Conservation (phyloP, 2,888 invertebrate genomes). For the Cerceris rybyensis region DNA sequence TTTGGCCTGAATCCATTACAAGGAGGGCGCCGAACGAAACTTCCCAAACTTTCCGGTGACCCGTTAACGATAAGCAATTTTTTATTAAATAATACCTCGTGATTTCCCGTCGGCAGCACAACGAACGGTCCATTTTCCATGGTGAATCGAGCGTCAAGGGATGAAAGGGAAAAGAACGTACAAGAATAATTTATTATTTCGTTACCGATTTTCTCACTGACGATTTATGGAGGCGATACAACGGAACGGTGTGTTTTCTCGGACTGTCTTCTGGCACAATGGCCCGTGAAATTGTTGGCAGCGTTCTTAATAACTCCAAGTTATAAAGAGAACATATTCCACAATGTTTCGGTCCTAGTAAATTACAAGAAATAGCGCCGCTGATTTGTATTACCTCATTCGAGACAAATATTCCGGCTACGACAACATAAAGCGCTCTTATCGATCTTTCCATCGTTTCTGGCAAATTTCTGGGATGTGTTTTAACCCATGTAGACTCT, state of each 20-base stretch:
- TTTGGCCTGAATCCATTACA: conserved; percentile 42
- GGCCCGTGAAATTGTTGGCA: conserved; percentile 73
- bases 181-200: conserved; percentile 48
- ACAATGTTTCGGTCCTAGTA: conserved; percentile 56
- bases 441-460: too few relatives aligned
- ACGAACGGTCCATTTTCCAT: conserved; percentile 53
- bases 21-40: conserved; percentile 7
- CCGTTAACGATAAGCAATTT: conserved; percentile 27
- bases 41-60: conserved; percentile 21
- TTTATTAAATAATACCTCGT: conserved; percentile 40
- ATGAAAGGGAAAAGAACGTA: background rate
- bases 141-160: background rate
- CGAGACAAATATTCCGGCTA: background rate
- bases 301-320: conserved; percentile 68
- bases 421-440: too few relatives aligned
- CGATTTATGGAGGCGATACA: conserved; percentile 43
- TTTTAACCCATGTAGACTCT: too few relatives aligned
- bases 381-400: conserved; percentile 16
- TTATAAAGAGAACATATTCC: conserved; percentile 46
- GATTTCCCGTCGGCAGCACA: conserved; percentile 52
- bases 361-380: background rate
- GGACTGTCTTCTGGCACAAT: conserved; percentile 64
- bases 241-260: conserved; percentile 52
- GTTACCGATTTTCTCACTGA: conserved; percentile 50
- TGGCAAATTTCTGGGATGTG: too few relatives aligned